Percentiles rank a stretch among this genome's conserved stretches.
These are phyloP conservation scores for Drosophila nigritarsus DNA, from an alignment of 2,888 invertebrate species.

Conservation along the genomic window DNA sequence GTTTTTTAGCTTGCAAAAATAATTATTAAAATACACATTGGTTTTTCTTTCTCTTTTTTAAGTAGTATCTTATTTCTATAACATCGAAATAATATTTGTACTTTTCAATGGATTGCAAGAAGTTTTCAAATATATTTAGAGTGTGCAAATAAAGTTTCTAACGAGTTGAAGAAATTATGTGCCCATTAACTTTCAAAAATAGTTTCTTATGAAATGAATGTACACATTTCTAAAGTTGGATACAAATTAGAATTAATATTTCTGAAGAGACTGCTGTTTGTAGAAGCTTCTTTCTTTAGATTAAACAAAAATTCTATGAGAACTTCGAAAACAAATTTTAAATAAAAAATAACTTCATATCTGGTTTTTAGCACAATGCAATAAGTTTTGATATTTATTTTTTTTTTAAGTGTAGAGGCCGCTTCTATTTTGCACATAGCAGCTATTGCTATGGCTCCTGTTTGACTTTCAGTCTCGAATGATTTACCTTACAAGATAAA, in stretches of 20 bases:
- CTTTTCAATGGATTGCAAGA: not conserved
- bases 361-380: not conserved
- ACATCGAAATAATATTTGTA: not conserved
- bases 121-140: not conserved
- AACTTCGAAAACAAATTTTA: not conserved
- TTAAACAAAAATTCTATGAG: no score
- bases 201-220: no score
- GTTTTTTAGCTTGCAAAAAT: not conserved
- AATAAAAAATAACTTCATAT: not conserved
- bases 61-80: not conserved
- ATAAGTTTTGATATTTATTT: not conserved
- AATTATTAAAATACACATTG: no score
- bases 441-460: constrained; percentile 44
- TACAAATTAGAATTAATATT: no score
- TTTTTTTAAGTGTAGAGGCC: not conserved
- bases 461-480: constrained; percentile 81
- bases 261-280: no score
- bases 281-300: no score
- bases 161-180: not conserved
- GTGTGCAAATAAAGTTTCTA: not conserved
- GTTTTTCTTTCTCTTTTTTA: not conserved
- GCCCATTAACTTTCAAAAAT: not conserved
- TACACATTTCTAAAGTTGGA: no score
- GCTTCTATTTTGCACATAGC: constrained; percentile 7
- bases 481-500: constrained; percentile 81